Evolutionary conservation across 1,140 invertebrate species (phyloP), one percentile per base, ranked within the genome.

Genomic region (Drosophila ananassae): DNA sequence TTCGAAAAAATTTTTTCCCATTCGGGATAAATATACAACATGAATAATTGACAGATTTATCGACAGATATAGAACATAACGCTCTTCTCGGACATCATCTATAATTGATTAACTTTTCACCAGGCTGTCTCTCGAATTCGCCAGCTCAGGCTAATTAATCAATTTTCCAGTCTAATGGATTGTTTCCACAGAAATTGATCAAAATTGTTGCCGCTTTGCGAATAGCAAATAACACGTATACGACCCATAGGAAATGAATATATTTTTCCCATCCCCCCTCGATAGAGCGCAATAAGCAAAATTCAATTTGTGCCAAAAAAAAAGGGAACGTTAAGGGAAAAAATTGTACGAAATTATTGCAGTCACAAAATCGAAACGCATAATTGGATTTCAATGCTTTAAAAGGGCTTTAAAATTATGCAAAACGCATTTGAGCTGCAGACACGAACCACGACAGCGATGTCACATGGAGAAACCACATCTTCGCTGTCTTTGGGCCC

Each of bases 391-490:
- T 87, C 62, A 67, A 57, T 61, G 73, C 79, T 69, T 63, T 54
- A 63, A 44, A 41, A 54, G 28, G 73, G 61, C 79, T 77, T 79
- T 58, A 64, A 83, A 82, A 66, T 61, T 85, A 71, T 78, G 83
- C 83, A 77, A 85, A 89, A 68, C 74, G 74, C 82, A 89, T 87
- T 82, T 68, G 67, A 72, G 78, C 73, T 87, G 78, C 74, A 78
- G 73, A 44, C 73, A 60, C 61, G 72, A 57, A 67, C 61, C 47
- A 66, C 73, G 73, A 76, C 73, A 37, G 53, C 73, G 55, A 85
- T 87, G 82, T 82, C 82, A 89, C 89, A 72, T 71, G 76, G 83
- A 87, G 63, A 80, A 62, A 53, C 63, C 63, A 62, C 61, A 59
- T 24, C 25, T 17, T 39, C 48, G 24, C 17, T 5, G 21, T 8